These are phyloP conservation scores for Drosophila fuyamai DNA, from an alignment of 1,140 invertebrate genomes.

Conservation along the genomic window DNA sequence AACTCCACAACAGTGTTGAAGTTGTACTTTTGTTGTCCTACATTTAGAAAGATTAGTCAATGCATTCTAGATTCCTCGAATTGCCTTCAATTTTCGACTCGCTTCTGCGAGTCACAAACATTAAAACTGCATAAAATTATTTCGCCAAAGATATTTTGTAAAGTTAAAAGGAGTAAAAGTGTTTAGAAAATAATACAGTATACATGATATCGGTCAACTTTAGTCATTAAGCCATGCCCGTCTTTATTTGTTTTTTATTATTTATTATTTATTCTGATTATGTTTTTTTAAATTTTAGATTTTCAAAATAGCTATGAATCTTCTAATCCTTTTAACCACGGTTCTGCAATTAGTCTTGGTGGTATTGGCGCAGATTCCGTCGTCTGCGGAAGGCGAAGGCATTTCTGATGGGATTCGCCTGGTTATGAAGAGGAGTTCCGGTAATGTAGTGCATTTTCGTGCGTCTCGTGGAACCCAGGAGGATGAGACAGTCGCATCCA, in stretches of 20 bases:
- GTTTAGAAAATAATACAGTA: too few species aligned
- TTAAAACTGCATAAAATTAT: too few species aligned
- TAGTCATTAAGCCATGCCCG: too few species aligned
- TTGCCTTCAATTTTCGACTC: too few species aligned
- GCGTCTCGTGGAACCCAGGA: slow-evolving; percentile 47
- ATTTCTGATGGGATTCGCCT: slow-evolving; percentile 45
- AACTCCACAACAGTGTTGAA: background rate
- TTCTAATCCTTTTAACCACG: slow-evolving; percentile 31
- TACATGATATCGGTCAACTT: too few species aligned
- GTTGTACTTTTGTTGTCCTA: background rate
- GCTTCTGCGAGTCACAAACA: too few species aligned
- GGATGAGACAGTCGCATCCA: slow-evolving; percentile 5
- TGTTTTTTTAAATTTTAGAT: background rate
- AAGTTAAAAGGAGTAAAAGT: too few species aligned
- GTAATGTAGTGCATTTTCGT: slow-evolving; percentile 42
- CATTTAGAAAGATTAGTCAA: background rate
- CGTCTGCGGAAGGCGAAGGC: slow-evolving; percentile 50
- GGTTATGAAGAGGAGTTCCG: slow-evolving; percentile 54
- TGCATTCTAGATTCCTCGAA: background rate
- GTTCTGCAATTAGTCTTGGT: slow-evolving; percentile 40
- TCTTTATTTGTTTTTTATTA: background rate
- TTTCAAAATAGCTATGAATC: slow-evolving; percentile 41
- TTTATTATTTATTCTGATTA: too few species aligned
- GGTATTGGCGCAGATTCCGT: slow-evolving; percentile 41
- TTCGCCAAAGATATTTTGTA: too few species aligned